Evolutionary conservation across 1,140 invertebrate genomes (phyloP).

Genomic region (Araneus ventricosus): DNA sequence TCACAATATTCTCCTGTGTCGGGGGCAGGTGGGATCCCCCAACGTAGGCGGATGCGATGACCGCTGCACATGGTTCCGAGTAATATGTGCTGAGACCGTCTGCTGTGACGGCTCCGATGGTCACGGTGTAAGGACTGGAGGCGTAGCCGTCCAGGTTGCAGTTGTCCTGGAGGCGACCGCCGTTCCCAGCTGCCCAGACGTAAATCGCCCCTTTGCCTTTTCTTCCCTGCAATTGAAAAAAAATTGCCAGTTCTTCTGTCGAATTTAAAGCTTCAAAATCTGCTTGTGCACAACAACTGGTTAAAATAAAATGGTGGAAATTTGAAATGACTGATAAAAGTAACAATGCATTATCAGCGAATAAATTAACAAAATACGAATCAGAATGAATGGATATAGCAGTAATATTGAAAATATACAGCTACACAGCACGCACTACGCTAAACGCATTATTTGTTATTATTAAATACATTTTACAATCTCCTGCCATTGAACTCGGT

Average conservation of each 20-base stretch:
- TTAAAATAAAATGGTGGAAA: too few species aligned
- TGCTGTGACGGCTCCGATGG: slow-evolving; percentile 80
- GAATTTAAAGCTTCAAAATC: too few species aligned
- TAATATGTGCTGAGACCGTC: slow-evolving; percentile 80
- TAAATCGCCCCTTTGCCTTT: slow-evolving; percentile 80
- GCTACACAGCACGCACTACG: too few species aligned
- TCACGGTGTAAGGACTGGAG: slow-evolving; percentile 79
- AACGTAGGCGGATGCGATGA: slow-evolving; percentile 80
- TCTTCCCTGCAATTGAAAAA: slow-evolving; percentile 79
- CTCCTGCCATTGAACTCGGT: too few species aligned
- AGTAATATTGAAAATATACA: too few species aligned
- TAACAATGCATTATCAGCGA: too few species aligned
- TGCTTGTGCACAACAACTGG: too few species aligned
- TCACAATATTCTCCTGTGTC: slow-evolving; percentile 30
- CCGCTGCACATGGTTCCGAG: slow-evolving; percentile 80
- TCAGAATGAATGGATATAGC: too few species aligned
- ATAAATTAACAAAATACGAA: too few species aligned
- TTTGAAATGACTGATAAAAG: too few species aligned
- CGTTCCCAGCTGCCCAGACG: slow-evolving; percentile 82
- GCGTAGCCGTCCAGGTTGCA: slow-evolving; percentile 82
- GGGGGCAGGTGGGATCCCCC: slow-evolving; percentile 78
- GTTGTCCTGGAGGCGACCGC: slow-evolving; percentile 80
- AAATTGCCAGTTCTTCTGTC: neutral
- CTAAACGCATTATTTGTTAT: too few species aligned
- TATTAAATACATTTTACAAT: too few species aligned